A percentile compares a stretch with the other conserved stretches of the same genome.
These are phyloP conservation scores for Peromyscus maniculatus DNA, from an alignment of 2,113 vertebrate species.

Conservation along the genomic window DNA sequence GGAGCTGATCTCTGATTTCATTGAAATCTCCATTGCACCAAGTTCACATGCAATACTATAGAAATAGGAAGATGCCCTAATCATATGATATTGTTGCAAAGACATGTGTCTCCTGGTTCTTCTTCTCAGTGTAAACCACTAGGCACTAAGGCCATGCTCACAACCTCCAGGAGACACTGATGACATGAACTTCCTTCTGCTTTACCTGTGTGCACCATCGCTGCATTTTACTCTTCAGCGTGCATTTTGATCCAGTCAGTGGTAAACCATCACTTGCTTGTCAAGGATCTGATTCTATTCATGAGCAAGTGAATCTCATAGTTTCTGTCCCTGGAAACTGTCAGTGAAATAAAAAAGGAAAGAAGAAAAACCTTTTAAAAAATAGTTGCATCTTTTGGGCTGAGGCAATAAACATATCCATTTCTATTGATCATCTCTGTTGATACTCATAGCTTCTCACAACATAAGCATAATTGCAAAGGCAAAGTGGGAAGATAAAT, in stretches of 20 bases:
- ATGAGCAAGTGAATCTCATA: neutral
- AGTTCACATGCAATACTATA: neutral
- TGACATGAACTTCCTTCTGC: fast-evolving
- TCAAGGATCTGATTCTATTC: neutral
- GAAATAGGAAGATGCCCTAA: neutral
- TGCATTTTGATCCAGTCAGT: neutral
- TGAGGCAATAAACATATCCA: fast-evolving
- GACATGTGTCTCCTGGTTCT: no score
- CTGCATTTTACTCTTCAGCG: fast-evolving
- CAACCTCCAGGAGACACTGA: fast-evolving
- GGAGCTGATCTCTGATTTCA: neutral
- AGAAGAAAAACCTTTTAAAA: neutral
- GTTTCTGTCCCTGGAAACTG: neutral
- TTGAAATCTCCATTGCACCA: neutral
- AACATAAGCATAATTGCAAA: neutral
- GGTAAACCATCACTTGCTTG: neutral
- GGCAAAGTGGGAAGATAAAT: fast-evolving
- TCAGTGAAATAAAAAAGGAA: neutral
- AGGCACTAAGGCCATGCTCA: fast-evolving
- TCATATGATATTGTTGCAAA: neutral
- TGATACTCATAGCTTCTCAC: fast-evolving
- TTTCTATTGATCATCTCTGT: neutral
- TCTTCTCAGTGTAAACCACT: neutral
- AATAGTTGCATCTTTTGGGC: fast-evolving
- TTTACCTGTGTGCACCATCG: fast-evolving